Base-by-base conservation (phyloP, 2,888 invertebrate species). In the Azorinus chamasolen region DNA sequence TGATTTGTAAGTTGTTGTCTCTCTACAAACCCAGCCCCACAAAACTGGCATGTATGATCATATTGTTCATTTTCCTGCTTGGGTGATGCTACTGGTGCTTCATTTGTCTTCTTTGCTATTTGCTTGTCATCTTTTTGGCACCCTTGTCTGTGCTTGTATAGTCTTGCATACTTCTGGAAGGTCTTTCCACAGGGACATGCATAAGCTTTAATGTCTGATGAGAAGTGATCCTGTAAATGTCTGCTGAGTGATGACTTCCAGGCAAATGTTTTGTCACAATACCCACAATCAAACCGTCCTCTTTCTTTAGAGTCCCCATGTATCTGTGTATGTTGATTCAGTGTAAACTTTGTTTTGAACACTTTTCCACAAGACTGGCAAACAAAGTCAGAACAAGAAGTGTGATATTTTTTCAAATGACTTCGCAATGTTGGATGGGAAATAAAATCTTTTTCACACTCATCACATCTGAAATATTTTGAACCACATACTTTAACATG, bases 11-110 rank as follows among this genome's bases (percentile, higher is more conserved):
- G 62, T 20, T 55, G 22, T 14, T 45, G 37, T 51, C 54, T 55
- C 5, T 68, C 43, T 25, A 41, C 48, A 62, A 77, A 74, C n/a
- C 43, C 57, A n/a, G 25, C 16, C 18, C 58, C 55, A 68, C 74
- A 74, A 16, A 74, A 27, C 58, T 74, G 74, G 58, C 74, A 74
- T 14, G 55, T 57, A 46, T 73, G 61, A 8, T 24, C 22, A 18
- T 45, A 20, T 14, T 45, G 6, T 22, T 45, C 24, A 45, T 45
- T 22, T 18, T 24, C 25, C 24, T 2, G 22, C 24, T 37, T 8
- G 12, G 18, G n/a, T n/a, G n/a, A n/a, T 20, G 24, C 41, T 12
- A 48, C 24, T 10, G 20, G 2, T 27, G 6, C 12, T 43, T 39
- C 24, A 12, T 27, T 41, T 18, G 1, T 1, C 16, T 41, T 48